These are phyloP conservation scores for Drosophila varians DNA, from an alignment of 1,140 invertebrate species.

Conservation along the genomic window DNA sequence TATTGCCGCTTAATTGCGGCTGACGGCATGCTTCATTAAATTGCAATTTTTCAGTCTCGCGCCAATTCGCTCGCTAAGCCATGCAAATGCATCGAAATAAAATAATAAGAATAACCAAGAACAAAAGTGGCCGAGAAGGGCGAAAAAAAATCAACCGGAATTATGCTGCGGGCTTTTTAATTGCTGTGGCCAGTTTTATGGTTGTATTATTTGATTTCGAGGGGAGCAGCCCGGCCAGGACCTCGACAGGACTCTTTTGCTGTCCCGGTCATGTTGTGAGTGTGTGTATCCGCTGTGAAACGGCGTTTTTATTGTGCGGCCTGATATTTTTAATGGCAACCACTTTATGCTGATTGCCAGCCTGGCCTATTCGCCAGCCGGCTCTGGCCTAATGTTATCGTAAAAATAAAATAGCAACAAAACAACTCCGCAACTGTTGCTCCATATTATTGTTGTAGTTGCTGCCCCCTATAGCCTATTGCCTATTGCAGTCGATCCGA, in stretches of 20 bases:
- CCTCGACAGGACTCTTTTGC: not conserved
- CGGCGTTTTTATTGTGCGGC: slow-evolving; percentile 71
- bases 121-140: not conserved
- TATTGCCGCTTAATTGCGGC: slow-evolving; percentile 67
- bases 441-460: slow-evolving; percentile 24
- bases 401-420: slow-evolving; percentile 69
- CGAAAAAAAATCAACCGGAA: slow-evolving; percentile 29
- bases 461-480: not conserved
- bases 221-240: slow-evolving; percentile 1
- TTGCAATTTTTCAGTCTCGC: slow-evolving; percentile 60
- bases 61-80: slow-evolving; percentile 41
- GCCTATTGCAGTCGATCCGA: slow-evolving; percentile 38
- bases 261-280: slow-evolving; percentile 34
- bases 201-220: slow-evolving; percentile 76
- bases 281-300: slow-evolving; percentile 55
- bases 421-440: slow-evolving; percentile 64
- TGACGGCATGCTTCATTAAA: slow-evolving; percentile 74
- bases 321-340: slow-evolving; percentile 79
- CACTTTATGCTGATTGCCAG: slow-evolving; percentile 79
- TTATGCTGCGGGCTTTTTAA: slow-evolving; percentile 64
- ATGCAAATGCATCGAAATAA: slow-evolving; percentile 56
- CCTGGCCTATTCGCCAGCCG: slow-evolving; percentile 28
- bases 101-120: slow-evolving; percentile 47
- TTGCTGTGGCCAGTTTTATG: slow-evolving; percentile 72
- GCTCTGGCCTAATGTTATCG: slow-evolving; percentile 71